Evolutionary conservation across 2,113 vertebrate genomes (phyloP), one percentile per base, ranked within the genome.

Genomic region (human (Homo sapiens)): DNA sequence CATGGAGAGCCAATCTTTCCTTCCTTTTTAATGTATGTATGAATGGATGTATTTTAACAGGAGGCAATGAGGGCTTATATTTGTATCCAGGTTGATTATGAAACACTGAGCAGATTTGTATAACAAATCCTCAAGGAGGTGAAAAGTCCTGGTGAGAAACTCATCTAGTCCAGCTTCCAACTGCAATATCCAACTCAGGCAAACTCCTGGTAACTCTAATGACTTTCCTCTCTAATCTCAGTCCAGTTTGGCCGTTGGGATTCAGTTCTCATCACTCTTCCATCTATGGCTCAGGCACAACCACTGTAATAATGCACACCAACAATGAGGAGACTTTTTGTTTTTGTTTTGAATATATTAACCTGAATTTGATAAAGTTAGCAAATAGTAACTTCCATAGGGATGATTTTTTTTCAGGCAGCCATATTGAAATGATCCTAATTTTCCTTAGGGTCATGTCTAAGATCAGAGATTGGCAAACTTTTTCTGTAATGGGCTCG

Each of bases 71-170:
- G 23, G 45, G 32, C 18, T 38, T 89, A 32, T 72, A 52, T 55
- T 91, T 73, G 32, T 43, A 50, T 64, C 11, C 73, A 96, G n/a
- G 32, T 90, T 82, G 61, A 97, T 76, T 97, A 66, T 94, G 78
- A 97, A 97, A 96, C 93, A 91, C 2, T 59, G 57, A 95, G 3
- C 3, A 81, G 48, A 91, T 93, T 52, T 83, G 35, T 61, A 52
- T 93, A 94, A 89, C 40, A 97, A 97, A 94, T 95, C 55, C 73
- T 95, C 43, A 88, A 0, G 64, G 8, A 83, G 82, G 66, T 3
- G 14, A 93, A 91, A 52, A 16, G 11, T 66, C 23, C 57, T 84
- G 30, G n/a, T n/a, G 88, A 95, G 84, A 97, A 95, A 93, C 76
- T 95, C 80, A 84, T 93, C 35, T 84, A 50, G 32, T 82, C 48